These are phyloP conservation scores for Lasioglossum zephyrum DNA, from an alignment of 2,888 invertebrate genomes.

Conservation along the genomic window DNA sequence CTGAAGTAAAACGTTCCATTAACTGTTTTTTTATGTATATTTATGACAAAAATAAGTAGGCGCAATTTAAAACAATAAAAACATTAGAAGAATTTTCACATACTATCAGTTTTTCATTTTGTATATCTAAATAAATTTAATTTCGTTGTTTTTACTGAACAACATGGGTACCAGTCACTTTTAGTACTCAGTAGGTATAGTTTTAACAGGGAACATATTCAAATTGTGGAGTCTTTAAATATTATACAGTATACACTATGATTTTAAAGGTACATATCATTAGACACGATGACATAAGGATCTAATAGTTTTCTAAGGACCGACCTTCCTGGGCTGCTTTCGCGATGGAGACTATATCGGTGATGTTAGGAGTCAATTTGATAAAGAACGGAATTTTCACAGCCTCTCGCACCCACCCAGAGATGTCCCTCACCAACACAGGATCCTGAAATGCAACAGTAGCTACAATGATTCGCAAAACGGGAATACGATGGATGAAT, in stretches of 20 bases:
- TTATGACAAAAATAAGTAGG: too few species aligned
- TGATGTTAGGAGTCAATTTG: conserved; percentile 99
- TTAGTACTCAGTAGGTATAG: too few species aligned
- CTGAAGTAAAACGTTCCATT: conserved; percentile 83
- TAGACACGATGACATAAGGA: neutral
- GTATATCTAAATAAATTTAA: too few species aligned
- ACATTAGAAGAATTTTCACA: too few species aligned
- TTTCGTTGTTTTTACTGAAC: too few species aligned
- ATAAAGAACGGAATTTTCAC: conserved; percentile 98
- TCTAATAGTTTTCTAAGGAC: neutral
- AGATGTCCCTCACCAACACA: conserved; percentile 93
- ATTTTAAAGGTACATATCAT: too few species aligned
- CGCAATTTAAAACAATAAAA: too few species aligned
- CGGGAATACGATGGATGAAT: neutral
- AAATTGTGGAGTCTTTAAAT: too few species aligned
- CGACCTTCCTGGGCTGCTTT: conserved; percentile 94
- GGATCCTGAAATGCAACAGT: conserved; percentile 88
- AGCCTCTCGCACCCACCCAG: conserved; percentile 94
- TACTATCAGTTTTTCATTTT: too few species aligned
- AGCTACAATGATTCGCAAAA: neutral
- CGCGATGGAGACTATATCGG: conserved; percentile 95
- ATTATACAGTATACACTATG: too few species aligned
- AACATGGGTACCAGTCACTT: too few species aligned
- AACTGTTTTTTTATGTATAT: neutral
- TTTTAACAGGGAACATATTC: too few species aligned